Conservation (phyloP, 2,797 vertebrate species). For the Orientallactaga sibirica region DNA sequence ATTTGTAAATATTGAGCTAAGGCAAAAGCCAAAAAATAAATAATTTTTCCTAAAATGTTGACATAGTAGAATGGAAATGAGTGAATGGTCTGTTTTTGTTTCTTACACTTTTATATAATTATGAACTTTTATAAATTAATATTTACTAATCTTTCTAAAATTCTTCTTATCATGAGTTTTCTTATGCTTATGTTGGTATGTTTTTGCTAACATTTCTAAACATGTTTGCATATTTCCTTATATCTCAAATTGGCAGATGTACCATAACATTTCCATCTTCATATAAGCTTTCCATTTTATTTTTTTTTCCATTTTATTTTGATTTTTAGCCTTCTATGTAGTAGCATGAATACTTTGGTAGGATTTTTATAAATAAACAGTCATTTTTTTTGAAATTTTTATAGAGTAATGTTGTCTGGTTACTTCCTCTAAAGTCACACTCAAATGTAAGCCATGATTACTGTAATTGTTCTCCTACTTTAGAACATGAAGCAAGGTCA, state of each 20-base stretch:
- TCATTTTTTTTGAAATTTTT: neutral
- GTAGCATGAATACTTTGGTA: neutral
- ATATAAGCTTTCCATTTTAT: neutral
- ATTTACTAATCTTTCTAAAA: neutral
- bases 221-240: neutral
- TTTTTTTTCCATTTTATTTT: neutral
- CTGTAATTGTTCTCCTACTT: constrained; percentile 50
- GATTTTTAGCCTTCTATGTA: neutral
- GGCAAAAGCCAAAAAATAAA: constrained; percentile 12
- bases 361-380: neutral
- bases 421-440: constrained; percentile 15
- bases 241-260: neutral
- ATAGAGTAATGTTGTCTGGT: neutral
- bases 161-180: neutral
- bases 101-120: neutral
- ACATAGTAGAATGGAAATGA: neutral
- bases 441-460: constrained; percentile 56
- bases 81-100: neutral
- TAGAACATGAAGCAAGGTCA: constrained; percentile 78
- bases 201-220: neutral
- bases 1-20: neutral
- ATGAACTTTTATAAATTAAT: neutral
- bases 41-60: neutral
- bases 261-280: neutral
- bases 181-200: neutral